Conservation (phyloP, 1,140 invertebrate species). For the Panonychus citri region DNA sequence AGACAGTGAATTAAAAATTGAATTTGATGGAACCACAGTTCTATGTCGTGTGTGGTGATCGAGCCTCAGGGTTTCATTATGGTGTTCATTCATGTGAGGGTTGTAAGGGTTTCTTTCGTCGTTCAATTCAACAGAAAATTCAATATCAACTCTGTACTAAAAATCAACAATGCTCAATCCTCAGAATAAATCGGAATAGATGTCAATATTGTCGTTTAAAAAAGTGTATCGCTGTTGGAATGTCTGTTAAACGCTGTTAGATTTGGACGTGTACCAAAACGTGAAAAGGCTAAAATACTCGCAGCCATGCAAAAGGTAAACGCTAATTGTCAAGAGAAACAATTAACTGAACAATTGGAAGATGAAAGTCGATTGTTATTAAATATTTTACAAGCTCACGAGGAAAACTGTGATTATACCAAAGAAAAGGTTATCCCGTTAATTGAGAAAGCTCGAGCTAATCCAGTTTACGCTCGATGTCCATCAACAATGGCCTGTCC, state of each 20-base stretch:
- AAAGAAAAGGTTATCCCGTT: constrained; percentile 69
- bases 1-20: constrained; percentile 9
- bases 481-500: constrained; percentile 52
- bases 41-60: constrained; percentile 90
- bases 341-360: constrained; percentile 64
- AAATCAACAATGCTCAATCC: constrained; percentile 89
- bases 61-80: constrained; percentile 95
- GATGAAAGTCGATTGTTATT: constrained; percentile 59
- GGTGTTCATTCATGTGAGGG: constrained; percentile 93
- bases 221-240: constrained; percentile 87
- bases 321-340: constrained; percentile 64
- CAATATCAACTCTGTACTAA: constrained; percentile 96
- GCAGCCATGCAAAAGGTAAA: constrained; percentile 93
- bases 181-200: constrained; percentile 97
- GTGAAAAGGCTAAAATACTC: constrained; percentile 91
- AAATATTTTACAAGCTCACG: constrained; percentile 67
- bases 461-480: constrained; percentile 62
- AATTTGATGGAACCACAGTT: constrained; percentile 94
- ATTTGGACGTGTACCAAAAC: constrained; percentile 94
- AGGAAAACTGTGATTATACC: constrained; percentile 86
- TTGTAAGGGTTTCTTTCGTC: constrained; percentile 93
- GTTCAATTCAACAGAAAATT: constrained; percentile 90
- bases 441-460: constrained; percentile 52
- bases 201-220: constrained; percentile 93
- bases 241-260: constrained; percentile 94